Percentiles rank a stretch among this genome's conserved stretches.
Evolutionary conservation across 2,888 invertebrate species (phyloP).

Genomic region (Myopa testacea): DNA sequence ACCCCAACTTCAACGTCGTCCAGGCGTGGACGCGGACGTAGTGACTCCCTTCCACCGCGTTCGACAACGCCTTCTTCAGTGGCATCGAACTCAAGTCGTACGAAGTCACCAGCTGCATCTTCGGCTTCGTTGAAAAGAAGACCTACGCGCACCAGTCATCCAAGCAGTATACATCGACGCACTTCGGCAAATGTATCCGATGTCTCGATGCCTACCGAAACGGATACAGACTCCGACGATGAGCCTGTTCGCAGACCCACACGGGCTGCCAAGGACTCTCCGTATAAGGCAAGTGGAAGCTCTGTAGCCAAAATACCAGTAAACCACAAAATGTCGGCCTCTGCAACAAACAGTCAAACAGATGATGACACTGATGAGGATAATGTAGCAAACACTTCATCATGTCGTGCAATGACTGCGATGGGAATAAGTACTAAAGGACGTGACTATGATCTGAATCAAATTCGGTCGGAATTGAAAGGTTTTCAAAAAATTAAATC

Average conservation of each 20-base stretch:
- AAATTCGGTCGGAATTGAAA: constrained; percentile 86
- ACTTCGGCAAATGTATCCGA: constrained; percentile 72
- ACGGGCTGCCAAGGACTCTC: constrained; percentile 54
- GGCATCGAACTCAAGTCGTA: constrained; percentile 74
- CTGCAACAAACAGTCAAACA: constrained; percentile 69
- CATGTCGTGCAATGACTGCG: constrained; percentile 53
- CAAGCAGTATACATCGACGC: constrained; percentile 66
- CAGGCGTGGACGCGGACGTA: constrained; percentile 71
- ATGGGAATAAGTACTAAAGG: constrained; percentile 68
- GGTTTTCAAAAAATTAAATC: constrained; percentile 77
- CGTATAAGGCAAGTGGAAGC: constrained; percentile 40
- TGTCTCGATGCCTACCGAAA: constrained; percentile 72
- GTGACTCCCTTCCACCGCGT: constrained; percentile 70
- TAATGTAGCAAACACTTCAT: constrained; percentile 30
- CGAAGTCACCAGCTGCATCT: constrained; percentile 75
- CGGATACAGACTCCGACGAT: constrained; percentile 72
- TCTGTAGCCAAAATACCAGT: constrained; percentile 46
- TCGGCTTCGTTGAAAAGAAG: constrained; percentile 65
- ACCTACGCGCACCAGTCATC: constrained; percentile 64
- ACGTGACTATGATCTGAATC: constrained; percentile 85
- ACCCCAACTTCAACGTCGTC: constrained; percentile 52
- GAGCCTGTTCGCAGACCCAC: constrained; percentile 67
- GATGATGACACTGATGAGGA: constrained; percentile 70
- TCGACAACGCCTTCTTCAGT: constrained; percentile 77
- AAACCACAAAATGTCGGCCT: constrained; percentile 48